Conservation (phyloP, 2,797 vertebrate genomes). For the Enteromius afrohamiltoni region DNA sequence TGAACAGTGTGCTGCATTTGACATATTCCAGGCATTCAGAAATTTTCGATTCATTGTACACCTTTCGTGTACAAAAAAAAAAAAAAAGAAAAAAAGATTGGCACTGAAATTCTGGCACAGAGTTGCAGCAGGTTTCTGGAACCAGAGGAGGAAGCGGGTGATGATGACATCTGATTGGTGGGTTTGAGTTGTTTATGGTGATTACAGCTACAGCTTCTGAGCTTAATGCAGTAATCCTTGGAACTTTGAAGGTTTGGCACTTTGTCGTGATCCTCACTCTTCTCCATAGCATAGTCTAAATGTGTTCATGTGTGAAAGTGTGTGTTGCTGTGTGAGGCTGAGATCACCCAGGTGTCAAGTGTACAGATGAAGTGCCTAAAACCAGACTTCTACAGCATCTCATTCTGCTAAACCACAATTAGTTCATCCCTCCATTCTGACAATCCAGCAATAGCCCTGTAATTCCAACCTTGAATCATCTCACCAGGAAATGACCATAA, state of each 20-base stretch:
- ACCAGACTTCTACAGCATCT: constrained; percentile 4
- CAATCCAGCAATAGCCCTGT: constrained; percentile 30
- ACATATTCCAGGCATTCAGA: constrained; percentile 11
- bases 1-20: background rate
- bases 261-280: constrained; percentile 2
- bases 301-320: background rate
- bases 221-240: constrained; percentile 9
- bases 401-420: constrained; percentile 2
- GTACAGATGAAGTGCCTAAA: background rate
- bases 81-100: constrained; percentile 3
- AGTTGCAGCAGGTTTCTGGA: constrained; percentile 29
- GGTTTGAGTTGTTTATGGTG: background rate
- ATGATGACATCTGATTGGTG: constrained; percentile 1
- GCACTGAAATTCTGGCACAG: constrained; percentile 40
- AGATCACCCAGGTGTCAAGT: background rate
- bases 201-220: background rate
- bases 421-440: constrained; percentile 3
- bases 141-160: background rate
- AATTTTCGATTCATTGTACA: background rate
- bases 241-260: constrained; percentile 5
- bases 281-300: background rate
- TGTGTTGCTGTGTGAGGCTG: background rate
- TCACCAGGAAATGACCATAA: constrained; percentile 70
- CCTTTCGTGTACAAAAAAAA: background rate
- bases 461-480: constrained; percentile 62